Conservation (phyloP, 2,113 vertebrate species). For the Uropsilus gracilis region DNA sequence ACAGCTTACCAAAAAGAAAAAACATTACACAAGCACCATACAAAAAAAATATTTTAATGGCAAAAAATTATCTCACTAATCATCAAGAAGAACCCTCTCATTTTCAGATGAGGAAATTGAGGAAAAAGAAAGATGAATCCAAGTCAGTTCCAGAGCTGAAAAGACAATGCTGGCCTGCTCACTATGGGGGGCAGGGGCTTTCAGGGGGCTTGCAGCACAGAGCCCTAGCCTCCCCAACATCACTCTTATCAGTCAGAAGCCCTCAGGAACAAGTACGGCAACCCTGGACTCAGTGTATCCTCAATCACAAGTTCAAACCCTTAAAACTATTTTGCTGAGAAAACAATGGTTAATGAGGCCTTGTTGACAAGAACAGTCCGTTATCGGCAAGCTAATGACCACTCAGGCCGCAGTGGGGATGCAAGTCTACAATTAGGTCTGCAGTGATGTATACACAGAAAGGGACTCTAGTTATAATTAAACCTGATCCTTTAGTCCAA, state of each 20-base stretch:
- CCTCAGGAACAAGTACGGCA: not conserved
- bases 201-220: too few relatives aligned
- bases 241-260: not conserved
- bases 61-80: not conserved
- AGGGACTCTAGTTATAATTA: conserved; percentile 72
- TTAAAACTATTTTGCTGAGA: conserved; percentile 59
- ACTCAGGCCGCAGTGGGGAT: conserved; percentile 67
- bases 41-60: not conserved
- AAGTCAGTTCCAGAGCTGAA: not conserved
- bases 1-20: not conserved
- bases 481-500: conserved; percentile 73
- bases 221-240: too few relatives aligned
- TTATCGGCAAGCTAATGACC: conserved; percentile 82
- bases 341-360: conserved; percentile 78
- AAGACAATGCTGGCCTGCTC: not conserved
- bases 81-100: not conserved
- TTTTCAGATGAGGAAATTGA: not conserved
- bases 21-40: not conserved
- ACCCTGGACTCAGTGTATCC: not conserved
- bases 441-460: conserved; percentile 77
- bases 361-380: conserved; percentile 72
- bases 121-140: not conserved
- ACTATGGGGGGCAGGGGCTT: not conserved
- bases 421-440: conserved; percentile 81
- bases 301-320: conserved; percentile 74